Conservation (phyloP, 2,797 vertebrate genomes). For the Darevskia nairensis region DNA sequence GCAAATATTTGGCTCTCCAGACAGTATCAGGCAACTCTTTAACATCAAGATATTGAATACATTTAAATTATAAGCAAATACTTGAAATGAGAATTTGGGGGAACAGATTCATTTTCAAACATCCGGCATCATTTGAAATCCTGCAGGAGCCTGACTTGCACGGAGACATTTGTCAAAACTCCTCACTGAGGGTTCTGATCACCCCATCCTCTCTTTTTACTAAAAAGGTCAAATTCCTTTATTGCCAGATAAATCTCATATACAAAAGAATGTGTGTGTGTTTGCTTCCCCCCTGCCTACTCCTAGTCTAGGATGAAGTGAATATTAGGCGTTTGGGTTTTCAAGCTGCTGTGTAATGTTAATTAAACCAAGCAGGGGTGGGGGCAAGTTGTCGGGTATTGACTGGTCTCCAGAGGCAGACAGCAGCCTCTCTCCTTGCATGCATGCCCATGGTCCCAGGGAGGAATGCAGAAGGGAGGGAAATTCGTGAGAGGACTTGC, state of each 20-base stretch:
- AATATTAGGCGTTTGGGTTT: slow-evolving; percentile 30
- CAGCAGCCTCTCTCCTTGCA: slow-evolving; percentile 42
- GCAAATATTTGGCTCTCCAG: background rate
- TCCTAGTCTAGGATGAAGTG: slow-evolving; percentile 24
- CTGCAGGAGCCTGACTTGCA: background rate
- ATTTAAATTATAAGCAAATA: no score
- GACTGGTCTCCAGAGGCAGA: slow-evolving; percentile 39
- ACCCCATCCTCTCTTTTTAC: background rate
- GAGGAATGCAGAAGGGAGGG: slow-evolving; percentile 35
- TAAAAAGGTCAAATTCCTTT: slow-evolving; percentile 41
- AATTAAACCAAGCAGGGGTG: slow-evolving; percentile 37
- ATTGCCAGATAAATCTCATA: slow-evolving; percentile 30
- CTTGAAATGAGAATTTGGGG: background rate
- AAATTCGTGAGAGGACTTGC: background rate
- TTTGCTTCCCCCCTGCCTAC: background rate
- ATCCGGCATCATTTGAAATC: background rate
- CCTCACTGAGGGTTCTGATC: background rate
- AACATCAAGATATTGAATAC: background rate
- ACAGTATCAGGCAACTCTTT: background rate
- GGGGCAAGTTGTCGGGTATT: background rate
- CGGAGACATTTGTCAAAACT: background rate
- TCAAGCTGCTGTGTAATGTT: slow-evolving; percentile 32
- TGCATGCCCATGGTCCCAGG: background rate
- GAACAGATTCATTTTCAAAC: background rate
- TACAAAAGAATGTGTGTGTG: background rate